Conservation (phyloP, 53 echinoderm and acorn worm species). For the Zoroaster sp. region DNA sequence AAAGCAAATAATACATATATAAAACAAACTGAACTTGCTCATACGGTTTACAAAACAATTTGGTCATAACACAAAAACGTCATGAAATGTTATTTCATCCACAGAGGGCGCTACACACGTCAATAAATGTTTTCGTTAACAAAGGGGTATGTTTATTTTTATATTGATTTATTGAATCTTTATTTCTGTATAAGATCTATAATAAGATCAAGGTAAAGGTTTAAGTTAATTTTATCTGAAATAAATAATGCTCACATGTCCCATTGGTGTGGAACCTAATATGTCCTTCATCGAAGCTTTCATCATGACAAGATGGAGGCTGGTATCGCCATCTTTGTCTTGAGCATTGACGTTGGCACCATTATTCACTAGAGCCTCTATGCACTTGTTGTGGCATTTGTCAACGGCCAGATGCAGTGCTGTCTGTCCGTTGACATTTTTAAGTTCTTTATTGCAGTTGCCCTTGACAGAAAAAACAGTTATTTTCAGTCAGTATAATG, state of each 20-base stretch:
- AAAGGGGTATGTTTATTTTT: too few relatives aligned
- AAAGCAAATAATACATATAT: too few relatives aligned
- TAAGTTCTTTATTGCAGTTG: constrained; percentile 29
- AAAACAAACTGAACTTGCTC: too few relatives aligned
- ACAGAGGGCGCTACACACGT: too few relatives aligned
- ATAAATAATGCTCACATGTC: not conserved
- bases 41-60: too few relatives aligned
- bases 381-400: constrained; percentile 23
- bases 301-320: not conserved
- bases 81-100: too few relatives aligned
- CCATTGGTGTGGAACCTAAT: not conserved
- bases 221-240: too few relatives aligned
- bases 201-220: too few relatives aligned
- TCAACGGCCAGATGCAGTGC: constrained; percentile 44
- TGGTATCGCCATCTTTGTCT: constrained; percentile 53
- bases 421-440: constrained; percentile 28
- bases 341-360: constrained; percentile 66
- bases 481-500: not conserved
- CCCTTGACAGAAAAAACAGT: too few relatives aligned
- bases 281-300: not conserved
- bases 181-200: not conserved
- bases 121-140: too few relatives aligned
- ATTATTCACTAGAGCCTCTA: constrained; percentile 52
- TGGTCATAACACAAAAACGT: too few relatives aligned
- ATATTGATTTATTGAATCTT: not conserved